phyloP scores from a whole-genome alignment of 2,797 vertebrate genomes.

The Enteromius anoplus region DNA sequence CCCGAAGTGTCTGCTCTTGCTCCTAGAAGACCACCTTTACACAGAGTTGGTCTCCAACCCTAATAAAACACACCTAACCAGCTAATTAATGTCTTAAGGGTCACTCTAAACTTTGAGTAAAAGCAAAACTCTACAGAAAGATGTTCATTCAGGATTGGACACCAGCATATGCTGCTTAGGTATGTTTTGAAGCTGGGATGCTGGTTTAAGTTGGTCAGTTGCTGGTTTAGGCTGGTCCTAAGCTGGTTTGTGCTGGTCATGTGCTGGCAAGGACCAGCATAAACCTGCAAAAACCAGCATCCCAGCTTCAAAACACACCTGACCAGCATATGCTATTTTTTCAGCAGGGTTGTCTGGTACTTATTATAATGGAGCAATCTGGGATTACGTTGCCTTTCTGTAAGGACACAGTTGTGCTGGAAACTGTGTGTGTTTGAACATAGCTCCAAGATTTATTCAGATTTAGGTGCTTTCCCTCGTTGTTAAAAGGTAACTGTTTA shows the following conservation, averaged over 20 bases:
- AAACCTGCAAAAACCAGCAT: too few species aligned
- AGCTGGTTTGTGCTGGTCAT: too few species aligned
- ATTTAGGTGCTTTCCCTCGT: constrained; percentile 45
- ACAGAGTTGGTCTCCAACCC: neutral
- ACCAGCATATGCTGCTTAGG: too few species aligned
- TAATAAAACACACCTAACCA: neutral
- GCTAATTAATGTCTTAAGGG: neutral
- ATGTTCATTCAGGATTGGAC: neutral
- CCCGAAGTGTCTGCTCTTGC: neutral
- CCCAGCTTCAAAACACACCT: too few species aligned
- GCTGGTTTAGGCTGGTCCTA: too few species aligned
- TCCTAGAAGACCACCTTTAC: neutral
- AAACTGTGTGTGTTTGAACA: neutral
- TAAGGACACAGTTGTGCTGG: neutral
- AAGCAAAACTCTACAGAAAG: neutral
- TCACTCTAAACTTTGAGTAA: neutral
- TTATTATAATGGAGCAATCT: neutral
- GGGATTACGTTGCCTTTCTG: neutral
- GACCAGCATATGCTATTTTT: too few species aligned
- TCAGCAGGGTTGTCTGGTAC: too few species aligned
- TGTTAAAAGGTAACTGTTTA: constrained; percentile 61
- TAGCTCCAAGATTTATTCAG: neutral
- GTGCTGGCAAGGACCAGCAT: too few species aligned
- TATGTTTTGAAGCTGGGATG: too few species aligned
- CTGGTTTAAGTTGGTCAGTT: too few species aligned